Evolutionary conservation across 1,140 invertebrate genomes (phyloP).

Genomic region (Alviniconcha marisindica): DNA sequence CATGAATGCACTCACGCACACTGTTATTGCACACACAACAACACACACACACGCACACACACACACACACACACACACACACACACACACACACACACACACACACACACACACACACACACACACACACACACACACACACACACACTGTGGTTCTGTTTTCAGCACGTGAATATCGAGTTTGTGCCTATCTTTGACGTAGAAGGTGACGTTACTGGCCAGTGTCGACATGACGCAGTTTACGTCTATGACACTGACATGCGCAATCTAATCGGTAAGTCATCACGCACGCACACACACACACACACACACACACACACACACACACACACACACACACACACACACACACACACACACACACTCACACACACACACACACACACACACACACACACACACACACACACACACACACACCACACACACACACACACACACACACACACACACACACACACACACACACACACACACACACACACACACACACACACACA

Average conservation of each 20-base stretch:
- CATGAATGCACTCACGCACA: too few relatives aligned
- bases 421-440: too few relatives aligned
- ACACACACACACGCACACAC: conserved; percentile 9
- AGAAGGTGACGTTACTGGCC: background rate
- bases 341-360: background rate
- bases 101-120: background rate
- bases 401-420: background rate
- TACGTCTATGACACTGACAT: background rate
- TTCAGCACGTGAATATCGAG: background rate
- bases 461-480: too few relatives aligned
- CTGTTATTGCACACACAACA: too few relatives aligned
- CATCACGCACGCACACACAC: background rate
- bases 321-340: background rate
- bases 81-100: background rate
- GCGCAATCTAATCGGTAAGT: background rate
- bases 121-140: conserved; percentile 17
- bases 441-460: too few relatives aligned
- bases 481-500: too few relatives aligned
- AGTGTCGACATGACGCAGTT: background rate
- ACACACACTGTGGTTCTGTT: background rate
- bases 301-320: background rate
- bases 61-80: background rate
- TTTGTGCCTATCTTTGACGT: background rate
- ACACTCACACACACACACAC: background rate
- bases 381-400: background rate